phyloP scores from a whole-genome alignment of 2,888 invertebrate species.

The Nesidiocoris tenuis region DNA sequence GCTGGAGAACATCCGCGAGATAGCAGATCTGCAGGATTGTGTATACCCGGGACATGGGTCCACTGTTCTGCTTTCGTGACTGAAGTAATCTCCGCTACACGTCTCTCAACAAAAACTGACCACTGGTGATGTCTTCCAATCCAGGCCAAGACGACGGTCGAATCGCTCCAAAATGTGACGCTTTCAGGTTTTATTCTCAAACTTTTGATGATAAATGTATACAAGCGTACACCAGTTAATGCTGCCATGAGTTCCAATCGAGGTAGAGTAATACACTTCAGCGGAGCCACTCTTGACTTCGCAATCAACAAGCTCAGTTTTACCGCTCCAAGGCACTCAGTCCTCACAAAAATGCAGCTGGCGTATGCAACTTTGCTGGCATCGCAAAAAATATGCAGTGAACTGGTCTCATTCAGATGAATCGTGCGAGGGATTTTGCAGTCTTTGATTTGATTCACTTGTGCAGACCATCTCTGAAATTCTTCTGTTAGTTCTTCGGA shows the following conservation, averaged over 20 bases:
- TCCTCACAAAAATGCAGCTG: conserved; percentile 32
- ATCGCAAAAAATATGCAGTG: conserved; percentile 40
- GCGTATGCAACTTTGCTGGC: conserved; percentile 41
- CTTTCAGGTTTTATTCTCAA: conserved; percentile 4
- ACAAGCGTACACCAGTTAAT: conserved; percentile 31
- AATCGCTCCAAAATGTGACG: conserved; percentile 38
- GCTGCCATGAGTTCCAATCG: conserved; percentile 42
- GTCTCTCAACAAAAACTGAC: conserved; percentile 37
- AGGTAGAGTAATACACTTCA: conserved; percentile 30
- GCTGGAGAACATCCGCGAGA: neutral
- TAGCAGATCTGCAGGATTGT: neutral
- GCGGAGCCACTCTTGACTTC: conserved; percentile 30
- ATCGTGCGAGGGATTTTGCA: conserved; percentile 13
- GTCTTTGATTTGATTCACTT: neutral
- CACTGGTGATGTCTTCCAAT: conserved; percentile 29
- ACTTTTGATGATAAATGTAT: neutral
- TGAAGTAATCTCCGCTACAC: conserved; percentile 23
- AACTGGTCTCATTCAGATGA: neutral
- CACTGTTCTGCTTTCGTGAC: neutral
- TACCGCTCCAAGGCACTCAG: conserved; percentile 19
- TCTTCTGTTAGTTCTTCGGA: neutral
- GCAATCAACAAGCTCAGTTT: conserved; percentile 24
- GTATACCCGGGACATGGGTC: neutral
- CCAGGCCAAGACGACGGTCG: conserved; percentile 39
- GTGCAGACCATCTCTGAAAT: neutral